Evolutionary conservation across 2,113 vertebrate genomes (phyloP).

Genomic region (Pongo pygmaeus): DNA sequence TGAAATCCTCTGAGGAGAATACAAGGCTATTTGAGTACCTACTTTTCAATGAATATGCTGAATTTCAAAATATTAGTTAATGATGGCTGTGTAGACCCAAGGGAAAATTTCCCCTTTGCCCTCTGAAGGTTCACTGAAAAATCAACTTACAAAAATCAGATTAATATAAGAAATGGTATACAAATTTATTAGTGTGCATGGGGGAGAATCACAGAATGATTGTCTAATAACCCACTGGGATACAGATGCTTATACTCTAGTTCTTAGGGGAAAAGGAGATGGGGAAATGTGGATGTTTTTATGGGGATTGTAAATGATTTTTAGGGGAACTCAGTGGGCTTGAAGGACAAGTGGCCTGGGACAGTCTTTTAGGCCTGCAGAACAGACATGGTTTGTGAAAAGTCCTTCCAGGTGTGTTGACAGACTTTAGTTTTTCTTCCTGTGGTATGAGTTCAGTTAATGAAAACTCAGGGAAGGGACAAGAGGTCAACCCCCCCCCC

Average conservation of each 20-base stretch:
- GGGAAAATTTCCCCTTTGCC: background rate
- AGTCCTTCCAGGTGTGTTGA: background rate
- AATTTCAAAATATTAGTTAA: slow-evolving; percentile 6
- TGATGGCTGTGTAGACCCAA: background rate
- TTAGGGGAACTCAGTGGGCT: background rate
- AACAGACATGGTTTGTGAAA: background rate
- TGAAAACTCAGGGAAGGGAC: background rate
- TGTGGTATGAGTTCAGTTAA: background rate
- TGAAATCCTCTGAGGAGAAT: background rate
- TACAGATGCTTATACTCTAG: background rate
- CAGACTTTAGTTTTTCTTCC: background rate
- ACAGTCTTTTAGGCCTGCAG: background rate
- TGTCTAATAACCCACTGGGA: background rate
- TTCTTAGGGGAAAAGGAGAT: background rate
- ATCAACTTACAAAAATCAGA: background rate
- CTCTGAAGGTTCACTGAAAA: background rate
- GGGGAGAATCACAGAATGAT: background rate
- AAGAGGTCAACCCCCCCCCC: background rate
- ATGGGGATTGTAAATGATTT: background rate
- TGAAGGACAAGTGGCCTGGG: background rate
- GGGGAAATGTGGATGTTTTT: background rate
- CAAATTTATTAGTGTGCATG: background rate
- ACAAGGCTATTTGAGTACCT: background rate
- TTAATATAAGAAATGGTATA: background rate
- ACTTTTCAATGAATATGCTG: background rate